These are phyloP conservation scores for Drosophila sordidula DNA, from an alignment of 2,888 invertebrate genomes.

Conservation along the genomic window DNA sequence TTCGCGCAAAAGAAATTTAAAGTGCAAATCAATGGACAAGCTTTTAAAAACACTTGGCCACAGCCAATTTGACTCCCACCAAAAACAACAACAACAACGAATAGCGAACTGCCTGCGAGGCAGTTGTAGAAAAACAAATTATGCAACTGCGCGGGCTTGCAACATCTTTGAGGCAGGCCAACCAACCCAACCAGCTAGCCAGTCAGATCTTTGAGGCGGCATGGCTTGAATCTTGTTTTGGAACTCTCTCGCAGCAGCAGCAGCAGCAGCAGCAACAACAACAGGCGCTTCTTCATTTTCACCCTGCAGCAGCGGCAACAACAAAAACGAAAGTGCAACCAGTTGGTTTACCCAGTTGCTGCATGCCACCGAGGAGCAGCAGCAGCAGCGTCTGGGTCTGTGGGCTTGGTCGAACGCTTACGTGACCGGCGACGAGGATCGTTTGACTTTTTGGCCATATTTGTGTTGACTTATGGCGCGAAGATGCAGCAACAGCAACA, in stretches of 20 bases:
- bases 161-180: slow-evolving; percentile 67
- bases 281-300: slow-evolving; percentile 77
- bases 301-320: slow-evolving; percentile 58
- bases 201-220: slow-evolving; percentile 50
- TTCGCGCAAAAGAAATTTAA: slow-evolving; percentile 34
- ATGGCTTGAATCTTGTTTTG: slow-evolving; percentile 54
- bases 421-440: slow-evolving; percentile 70
- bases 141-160: slow-evolving; percentile 71
- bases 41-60: slow-evolving; percentile 38
- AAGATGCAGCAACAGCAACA: slow-evolving; percentile 60
- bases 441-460: slow-evolving; percentile 78
- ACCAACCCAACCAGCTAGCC: slow-evolving; percentile 42
- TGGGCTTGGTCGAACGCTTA: slow-evolving; percentile 75
- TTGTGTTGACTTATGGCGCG: slow-evolving; percentile 76
- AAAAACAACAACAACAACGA: slow-evolving; percentile 16
- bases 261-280: slow-evolving; percentile 41
- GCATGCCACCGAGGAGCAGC: slow-evolving; percentile 21
- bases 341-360: slow-evolving; percentile 66
- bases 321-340: slow-evolving; percentile 74
- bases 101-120: slow-evolving; percentile 20
- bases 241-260: slow-evolving; percentile 51
- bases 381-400: slow-evolving; percentile 46
- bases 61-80: slow-evolving; percentile 63
- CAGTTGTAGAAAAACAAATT: slow-evolving; percentile 67
- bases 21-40: slow-evolving; percentile 66